These are phyloP conservation scores for Salmo trutta DNA, from an alignment of 2,797 vertebrate genomes.

Conservation along the genomic window DNA sequence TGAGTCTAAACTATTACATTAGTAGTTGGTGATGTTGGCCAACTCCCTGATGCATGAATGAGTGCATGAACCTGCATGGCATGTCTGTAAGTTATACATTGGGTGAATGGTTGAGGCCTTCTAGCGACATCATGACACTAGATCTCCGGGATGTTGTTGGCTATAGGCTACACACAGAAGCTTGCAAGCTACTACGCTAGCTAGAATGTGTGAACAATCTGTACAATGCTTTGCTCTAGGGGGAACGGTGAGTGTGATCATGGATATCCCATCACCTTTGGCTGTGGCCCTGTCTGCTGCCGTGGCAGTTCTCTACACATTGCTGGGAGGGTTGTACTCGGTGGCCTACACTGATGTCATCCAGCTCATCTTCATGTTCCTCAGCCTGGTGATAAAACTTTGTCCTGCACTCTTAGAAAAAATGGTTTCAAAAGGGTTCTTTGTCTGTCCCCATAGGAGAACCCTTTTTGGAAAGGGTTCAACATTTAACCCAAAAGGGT, in stretches of 20 bases:
- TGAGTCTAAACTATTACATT: too few relatives aligned
- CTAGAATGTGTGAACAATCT: not conserved
- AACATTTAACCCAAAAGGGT: too few relatives aligned
- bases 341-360: constrained; percentile 79
- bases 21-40: not conserved
- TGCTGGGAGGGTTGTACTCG: constrained; percentile 77
- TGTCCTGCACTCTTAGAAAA: not conserved
- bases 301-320: constrained; percentile 70
- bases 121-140: not conserved
- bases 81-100: not conserved
- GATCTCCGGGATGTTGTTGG: too few relatives aligned
- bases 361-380: constrained; percentile 69
- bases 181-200: too few relatives aligned
- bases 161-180: too few relatives aligned
- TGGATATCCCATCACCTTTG: constrained; percentile 62
- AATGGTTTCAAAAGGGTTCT: too few relatives aligned
- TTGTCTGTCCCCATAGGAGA: too few relatives aligned
- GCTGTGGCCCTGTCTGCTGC: constrained; percentile 70
- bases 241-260: constrained; percentile 71
- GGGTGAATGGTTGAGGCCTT: not conserved
- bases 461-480: too few relatives aligned
- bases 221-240: constrained; percentile 46
- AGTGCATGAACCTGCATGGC: not conserved
- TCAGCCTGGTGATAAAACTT: constrained; percentile 70
- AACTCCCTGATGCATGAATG: not conserved